Base-by-base conservation (phyloP, 2,888 invertebrate species). In the Drosophila limbata region DNA sequence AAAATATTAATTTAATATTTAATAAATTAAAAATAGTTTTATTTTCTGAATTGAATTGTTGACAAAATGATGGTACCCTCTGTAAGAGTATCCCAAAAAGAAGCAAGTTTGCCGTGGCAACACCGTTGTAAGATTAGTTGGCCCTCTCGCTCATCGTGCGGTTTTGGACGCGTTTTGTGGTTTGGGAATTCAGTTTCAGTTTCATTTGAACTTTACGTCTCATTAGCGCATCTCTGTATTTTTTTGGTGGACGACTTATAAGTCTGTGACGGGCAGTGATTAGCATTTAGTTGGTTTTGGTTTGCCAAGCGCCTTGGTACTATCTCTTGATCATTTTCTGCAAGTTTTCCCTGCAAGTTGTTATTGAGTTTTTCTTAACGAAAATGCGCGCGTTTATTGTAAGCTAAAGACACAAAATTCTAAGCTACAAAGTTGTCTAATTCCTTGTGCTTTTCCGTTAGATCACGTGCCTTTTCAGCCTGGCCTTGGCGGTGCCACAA, bases 221-320 rank as follows among this genome's bases (percentile, higher is more conserved):
- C 62, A 57, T 47, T 68, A 37, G 47, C 47, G 19, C 61, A 48
- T 42, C 61, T 48, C 55, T 53, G 8, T 28, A 8, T 39, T 42
- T 39, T 17, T 48, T 64, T 71, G 62, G 73, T 77, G 76, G 73
- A 60, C 75, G 81, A 77, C 77, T 88, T 92, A 92, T 91, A 92
- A 91, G 90, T 86, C 88, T 88, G 84, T 76, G 72, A 39, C 79
- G 69, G 67, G 51, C 75, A 72, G 81, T 91, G 85, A 85, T 88
- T 87, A 89, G 79, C 88, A 89, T 91, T 92, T 92, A 92, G 92
- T 92, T 90, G 88, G 79, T 88, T 89, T 84, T 81, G 75, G 85
- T 77, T 83, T 84, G 90, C 84, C 90, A 82, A 77, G 81, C 73
- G 76, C 73, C 81, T 80, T 78, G 85, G 90, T 88, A 84, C 64